phyloP scores from a whole-genome alignment of 2,797 vertebrate genomes.

The Sphaeramia orbicularis region DNA sequence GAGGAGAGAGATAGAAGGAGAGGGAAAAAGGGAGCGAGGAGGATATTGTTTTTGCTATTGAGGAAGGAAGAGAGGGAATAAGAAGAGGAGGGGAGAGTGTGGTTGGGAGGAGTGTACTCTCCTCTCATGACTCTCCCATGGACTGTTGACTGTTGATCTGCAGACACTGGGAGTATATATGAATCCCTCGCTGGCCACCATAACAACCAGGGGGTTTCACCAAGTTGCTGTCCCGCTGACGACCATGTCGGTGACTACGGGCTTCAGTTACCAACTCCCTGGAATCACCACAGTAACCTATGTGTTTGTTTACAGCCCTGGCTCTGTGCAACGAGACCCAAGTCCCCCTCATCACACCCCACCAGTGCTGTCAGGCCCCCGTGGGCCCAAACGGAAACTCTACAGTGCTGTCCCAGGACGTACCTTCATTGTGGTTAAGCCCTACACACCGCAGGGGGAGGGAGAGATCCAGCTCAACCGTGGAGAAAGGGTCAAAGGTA shows the following conservation, averaged over 20 bases:
- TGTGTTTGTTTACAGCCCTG: constrained; percentile 99
- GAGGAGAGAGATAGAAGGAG: constrained; percentile 77
- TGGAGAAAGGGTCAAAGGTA: constrained; percentile 96
- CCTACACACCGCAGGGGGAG: constrained; percentile 94
- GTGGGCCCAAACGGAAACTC: constrained; percentile 96
- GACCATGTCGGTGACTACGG: constrained; percentile 87
- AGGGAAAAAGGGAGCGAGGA: constrained; percentile 75
- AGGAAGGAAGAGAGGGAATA: constrained; percentile 57
- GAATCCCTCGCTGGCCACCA: constrained; percentile 66
- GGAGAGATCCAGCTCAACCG: constrained; percentile 97
- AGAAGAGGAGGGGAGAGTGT: constrained; percentile 54
- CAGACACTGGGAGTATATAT: constrained; percentile 62
- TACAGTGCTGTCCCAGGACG: constrained; percentile 98
- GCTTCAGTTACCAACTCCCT: constrained; percentile 90
- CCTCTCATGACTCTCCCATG: constrained; percentile 73
- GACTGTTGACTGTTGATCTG: constrained; percentile 68
- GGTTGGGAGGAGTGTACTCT: constrained; percentile 64
- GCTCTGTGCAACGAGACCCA: constrained; percentile 87
- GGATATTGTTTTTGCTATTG: constrained; percentile 71
- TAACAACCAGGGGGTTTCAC: constrained; percentile 73
- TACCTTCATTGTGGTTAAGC: constrained; percentile 96
- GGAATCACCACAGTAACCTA: constrained; percentile 96
- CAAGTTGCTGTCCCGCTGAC: constrained; percentile 71
- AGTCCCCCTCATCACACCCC: constrained; percentile 88
- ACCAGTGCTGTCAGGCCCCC: constrained; percentile 82